Evolutionary conservation across 2,113 vertebrate species (phyloP).

Genomic region (Terrapene triunguis): DNA sequence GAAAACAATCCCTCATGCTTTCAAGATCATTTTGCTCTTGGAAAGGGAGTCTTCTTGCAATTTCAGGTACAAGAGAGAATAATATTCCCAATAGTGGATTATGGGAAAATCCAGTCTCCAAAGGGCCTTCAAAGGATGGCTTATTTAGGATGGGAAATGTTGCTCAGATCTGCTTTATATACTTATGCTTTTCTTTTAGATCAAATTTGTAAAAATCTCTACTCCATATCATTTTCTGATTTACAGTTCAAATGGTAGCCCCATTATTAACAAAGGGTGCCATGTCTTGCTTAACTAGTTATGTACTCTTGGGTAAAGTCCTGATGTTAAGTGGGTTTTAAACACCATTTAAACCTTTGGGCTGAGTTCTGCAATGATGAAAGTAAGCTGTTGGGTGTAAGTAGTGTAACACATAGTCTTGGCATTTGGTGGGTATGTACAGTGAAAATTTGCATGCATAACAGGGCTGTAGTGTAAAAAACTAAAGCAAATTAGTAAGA

Average conservation of each 20-base stretch:
- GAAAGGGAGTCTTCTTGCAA: background rate
- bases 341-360: background rate
- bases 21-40: background rate
- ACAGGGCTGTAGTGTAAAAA: background rate
- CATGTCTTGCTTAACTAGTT: background rate
- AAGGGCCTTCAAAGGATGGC: background rate
- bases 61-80: background rate
- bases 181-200: background rate
- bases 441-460: background rate
- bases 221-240: background rate
- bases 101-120: background rate
- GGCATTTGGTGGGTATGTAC: background rate
- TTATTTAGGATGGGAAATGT: background rate
- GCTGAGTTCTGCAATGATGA: background rate
- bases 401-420: background rate
- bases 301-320: background rate
- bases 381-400: background rate
- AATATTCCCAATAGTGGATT: background rate
- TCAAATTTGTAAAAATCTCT: background rate
- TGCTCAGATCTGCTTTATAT: background rate
- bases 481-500: background rate
- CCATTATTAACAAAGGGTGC: background rate
- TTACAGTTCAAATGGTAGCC: background rate
- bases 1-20: background rate
- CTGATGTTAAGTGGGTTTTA: background rate